A percentile compares a stretch with the other conserved stretches of the same genome.
Evolutionary conservation across 2,113 vertebrate genomes (phyloP).

Genomic region (Hemiprocne comata): DNA sequence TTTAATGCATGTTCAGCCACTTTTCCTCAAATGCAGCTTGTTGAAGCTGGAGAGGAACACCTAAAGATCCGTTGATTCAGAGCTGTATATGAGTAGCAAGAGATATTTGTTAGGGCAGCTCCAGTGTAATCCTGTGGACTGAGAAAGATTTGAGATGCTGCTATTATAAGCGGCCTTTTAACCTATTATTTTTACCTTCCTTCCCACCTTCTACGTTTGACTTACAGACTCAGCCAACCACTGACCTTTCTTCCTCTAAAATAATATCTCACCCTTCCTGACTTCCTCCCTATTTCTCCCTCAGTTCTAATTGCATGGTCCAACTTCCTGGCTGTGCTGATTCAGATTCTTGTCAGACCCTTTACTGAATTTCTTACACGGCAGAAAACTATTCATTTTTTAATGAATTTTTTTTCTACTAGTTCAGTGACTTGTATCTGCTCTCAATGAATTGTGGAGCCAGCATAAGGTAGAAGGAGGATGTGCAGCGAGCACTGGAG

Average conservation of each 20-base stretch:
- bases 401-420: not conserved
- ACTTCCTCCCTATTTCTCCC: not conserved
- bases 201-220: not conserved
- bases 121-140: not conserved
- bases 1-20: constrained; percentile 1
- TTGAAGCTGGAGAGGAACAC: not conserved
- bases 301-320: not conserved
- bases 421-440: not conserved
- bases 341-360: not conserved
- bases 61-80: not conserved
- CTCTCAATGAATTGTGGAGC: not conserved
- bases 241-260: not conserved
- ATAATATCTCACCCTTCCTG: not conserved
- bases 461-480: not conserved
- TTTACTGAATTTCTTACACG: not conserved
- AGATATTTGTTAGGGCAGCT: not conserved
- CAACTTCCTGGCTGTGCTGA: not conserved
- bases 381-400: not conserved
- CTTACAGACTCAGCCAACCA: not conserved
- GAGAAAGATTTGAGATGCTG: not conserved
- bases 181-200: not conserved
- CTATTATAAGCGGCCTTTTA: not conserved
- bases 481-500: not conserved
- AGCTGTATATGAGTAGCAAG: not conserved
- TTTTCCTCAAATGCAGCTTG: constrained; percentile 18